Evolutionary conservation across 2,797 vertebrate genomes (phyloP), one percentile per base, ranked within the genome.

Genomic region (Oreochromis grahami): DNA sequence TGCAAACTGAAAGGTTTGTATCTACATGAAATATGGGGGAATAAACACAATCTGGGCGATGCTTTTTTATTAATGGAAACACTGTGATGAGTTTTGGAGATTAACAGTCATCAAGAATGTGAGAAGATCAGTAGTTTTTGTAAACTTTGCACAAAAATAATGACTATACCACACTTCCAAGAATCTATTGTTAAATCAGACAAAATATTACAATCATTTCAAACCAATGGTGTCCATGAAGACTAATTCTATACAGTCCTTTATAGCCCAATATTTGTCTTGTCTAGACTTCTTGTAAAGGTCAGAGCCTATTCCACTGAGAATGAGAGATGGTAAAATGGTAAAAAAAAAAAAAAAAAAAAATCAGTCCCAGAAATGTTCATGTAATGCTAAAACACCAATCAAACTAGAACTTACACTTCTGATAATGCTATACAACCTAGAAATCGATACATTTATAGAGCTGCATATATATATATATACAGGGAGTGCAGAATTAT

Each of bases 361-460:
- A 63, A 80, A 76, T 79, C 80, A 10, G 34, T 56, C 29, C 14
- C 24, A 84, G 50, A 48, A 85, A 89, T 79, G 55, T 43, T 36
- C 65, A 32, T 74, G 76, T 82, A 89, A 82, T 80, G 78, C 52
- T 19, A 72, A 48, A 83, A 77, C 51, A 38, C 1, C 80, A 79
- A 81, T 83, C 8, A 32, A 80, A 78, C 26, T n/a, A 15, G 17
- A 52, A 45, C 79, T 81, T 53, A 77, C 29, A 60, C 65, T 77
- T 43, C 51, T 87, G 87, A 84, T 84, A 82, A 85, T 9, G 3
- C 68, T 77, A 65, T 68, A 84, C 51, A 82, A 88, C 51, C 43
- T 38, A 50, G 15, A 85, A 84, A 84, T 91, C 60, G 43, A 86
- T 88, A 77, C 53, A 76, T 82, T 80, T 79, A 86, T 87, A 89